These are phyloP conservation scores for Cyrtonyx montezumae DNA, from an alignment of 2,113 vertebrate species.

Conservation along the genomic window DNA sequence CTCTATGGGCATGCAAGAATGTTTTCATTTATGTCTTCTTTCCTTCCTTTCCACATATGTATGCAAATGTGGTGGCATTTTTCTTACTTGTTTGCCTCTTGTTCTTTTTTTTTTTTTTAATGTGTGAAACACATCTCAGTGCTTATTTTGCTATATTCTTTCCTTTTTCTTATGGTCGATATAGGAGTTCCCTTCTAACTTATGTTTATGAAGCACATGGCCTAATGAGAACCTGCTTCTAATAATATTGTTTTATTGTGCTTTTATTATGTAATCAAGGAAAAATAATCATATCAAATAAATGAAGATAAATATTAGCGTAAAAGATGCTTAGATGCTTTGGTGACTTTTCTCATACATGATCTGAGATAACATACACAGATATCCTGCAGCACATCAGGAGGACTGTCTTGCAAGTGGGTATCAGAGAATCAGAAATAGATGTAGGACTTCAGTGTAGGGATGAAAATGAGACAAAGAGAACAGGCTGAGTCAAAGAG, in stretches of 20 bases:
- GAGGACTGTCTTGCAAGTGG: neutral
- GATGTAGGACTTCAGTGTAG: neutral
- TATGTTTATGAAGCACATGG: neutral
- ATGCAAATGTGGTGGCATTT: neutral
- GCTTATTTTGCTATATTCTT: neutral
- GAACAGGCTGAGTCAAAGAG: neutral
- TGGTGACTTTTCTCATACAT: neutral
- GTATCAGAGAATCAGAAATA: neutral
- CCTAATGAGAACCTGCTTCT: neutral
- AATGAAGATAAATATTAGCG: neutral
- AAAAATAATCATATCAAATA: neutral
- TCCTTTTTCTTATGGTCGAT: neutral
- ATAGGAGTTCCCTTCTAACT: neutral
- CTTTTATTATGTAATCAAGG: neutral
- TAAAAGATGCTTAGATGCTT: neutral
- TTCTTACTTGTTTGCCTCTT: neutral
- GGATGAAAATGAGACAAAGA: neutral
- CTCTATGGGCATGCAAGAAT: neutral
- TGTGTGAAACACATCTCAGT: neutral
- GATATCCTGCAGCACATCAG: neutral
- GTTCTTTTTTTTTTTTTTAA: neutral
- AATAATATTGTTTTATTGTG: neutral
- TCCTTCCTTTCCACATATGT: slow-evolving; percentile 5
- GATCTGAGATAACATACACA: neutral
- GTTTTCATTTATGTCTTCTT: neutral